These are phyloP conservation scores for Ectropis grisescens DNA, from an alignment of 1,140 invertebrate genomes.

Conservation along the genomic window DNA sequence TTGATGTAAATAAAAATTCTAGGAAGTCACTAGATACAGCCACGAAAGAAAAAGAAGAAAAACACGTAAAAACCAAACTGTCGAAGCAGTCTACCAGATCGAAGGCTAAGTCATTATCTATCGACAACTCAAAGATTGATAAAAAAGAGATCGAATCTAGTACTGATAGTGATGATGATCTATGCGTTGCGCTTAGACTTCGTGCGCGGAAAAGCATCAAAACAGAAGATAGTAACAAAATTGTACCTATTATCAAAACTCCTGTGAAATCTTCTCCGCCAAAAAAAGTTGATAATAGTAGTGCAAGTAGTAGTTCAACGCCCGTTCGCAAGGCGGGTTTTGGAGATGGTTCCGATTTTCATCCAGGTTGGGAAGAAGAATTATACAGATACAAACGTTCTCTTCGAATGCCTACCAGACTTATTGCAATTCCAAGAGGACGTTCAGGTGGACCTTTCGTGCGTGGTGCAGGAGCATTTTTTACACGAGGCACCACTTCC, in stretches of 20 bases:
- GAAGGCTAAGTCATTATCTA: slow-evolving; percentile 33
- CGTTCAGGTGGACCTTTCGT: slow-evolving; percentile 50
- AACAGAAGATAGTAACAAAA: slow-evolving; percentile 65
- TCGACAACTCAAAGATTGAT: slow-evolving; percentile 35
- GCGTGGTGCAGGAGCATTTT: slow-evolving; percentile 29
- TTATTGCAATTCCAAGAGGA: slow-evolving; percentile 79
- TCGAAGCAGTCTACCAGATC: slow-evolving; percentile 23
- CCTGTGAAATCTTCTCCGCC: slow-evolving; percentile 40
- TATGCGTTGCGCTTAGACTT: slow-evolving; percentile 48
- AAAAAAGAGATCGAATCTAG: slow-evolving; percentile 31
- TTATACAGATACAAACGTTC: slow-evolving; percentile 85
- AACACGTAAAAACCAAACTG: slow-evolving; percentile 39
- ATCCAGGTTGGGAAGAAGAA: slow-evolving; percentile 85
- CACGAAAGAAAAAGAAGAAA: slow-evolving; percentile 38
- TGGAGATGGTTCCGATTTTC: slow-evolving; percentile 80
- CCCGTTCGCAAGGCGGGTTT: slow-evolving; percentile 73
- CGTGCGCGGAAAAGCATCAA: slow-evolving; percentile 52
- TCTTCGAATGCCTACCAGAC: slow-evolving; percentile 80
- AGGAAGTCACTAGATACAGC: slow-evolving; percentile 48
- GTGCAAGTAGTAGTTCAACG: slow-evolving; percentile 41
- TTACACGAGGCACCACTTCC: slow-evolving; percentile 74
- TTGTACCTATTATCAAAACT: slow-evolving; percentile 25
- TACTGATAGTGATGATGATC: slow-evolving; percentile 56
- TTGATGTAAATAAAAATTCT: slow-evolving; percentile 37
- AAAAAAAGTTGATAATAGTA: slow-evolving; percentile 46